phyloP scores from a whole-genome alignment of 2,113 vertebrate species.

The Hepsetus odoe region DNA sequence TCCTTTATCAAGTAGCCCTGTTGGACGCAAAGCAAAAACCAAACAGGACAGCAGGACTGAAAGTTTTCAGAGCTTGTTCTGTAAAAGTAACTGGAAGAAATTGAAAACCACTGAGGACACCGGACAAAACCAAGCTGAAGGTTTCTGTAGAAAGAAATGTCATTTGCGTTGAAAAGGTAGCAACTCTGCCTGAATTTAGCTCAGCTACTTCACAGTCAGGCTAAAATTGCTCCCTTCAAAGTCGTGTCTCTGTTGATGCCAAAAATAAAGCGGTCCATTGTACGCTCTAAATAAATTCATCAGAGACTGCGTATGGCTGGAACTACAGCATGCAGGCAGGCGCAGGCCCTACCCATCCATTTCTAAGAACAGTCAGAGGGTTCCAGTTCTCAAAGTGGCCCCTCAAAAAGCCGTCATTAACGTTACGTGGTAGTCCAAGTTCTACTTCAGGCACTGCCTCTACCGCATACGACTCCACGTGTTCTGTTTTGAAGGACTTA shows the following conservation, averaged over 20 bases:
- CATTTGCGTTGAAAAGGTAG: not conserved
- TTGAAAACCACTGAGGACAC: not conserved
- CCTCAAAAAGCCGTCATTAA: not conserved
- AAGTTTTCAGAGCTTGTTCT: not conserved
- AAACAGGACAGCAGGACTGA: no score
- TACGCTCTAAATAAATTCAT: not conserved
- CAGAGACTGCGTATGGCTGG: not conserved
- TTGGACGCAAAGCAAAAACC: no score
- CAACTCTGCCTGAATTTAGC: not conserved
- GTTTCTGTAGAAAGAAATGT: not conserved
- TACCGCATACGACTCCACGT: not conserved
- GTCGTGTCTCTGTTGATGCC: not conserved
- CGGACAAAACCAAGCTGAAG: not conserved
- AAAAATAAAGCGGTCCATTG: slow-evolving; percentile 6
- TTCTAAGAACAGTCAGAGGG: not conserved
- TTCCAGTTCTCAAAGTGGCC: not conserved
- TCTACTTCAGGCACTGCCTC: not conserved
- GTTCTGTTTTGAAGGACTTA: not conserved
- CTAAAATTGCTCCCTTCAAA: slow-evolving; percentile 5
- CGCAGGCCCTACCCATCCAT: not conserved
- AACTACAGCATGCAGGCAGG: not conserved
- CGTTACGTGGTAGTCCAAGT: not conserved
- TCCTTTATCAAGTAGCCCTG: no score
- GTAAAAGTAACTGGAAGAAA: not conserved
- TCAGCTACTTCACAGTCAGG: not conserved